These are phyloP conservation scores for Pelodytes ibericus DNA, from an alignment of 2,797 vertebrate genomes.

Conservation along the genomic window DNA sequence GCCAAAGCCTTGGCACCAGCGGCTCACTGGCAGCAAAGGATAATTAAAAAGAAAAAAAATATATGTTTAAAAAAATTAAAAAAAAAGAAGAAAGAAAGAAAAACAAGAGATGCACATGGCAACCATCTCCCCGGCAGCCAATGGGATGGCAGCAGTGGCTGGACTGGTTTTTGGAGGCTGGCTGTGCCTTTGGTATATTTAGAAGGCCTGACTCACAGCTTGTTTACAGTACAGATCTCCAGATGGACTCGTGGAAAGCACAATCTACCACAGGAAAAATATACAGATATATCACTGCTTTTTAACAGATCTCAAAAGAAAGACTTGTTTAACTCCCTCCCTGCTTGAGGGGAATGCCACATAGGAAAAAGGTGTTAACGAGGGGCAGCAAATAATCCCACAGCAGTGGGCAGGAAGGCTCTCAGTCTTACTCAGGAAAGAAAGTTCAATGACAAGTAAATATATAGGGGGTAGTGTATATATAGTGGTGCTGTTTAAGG, in stretches of 20 bases:
- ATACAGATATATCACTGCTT: conserved; percentile 55
- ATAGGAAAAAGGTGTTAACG: not conserved
- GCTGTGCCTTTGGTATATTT: conserved; percentile 53
- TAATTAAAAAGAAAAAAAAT: conserved; percentile 55
- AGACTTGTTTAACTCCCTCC: conserved; percentile 26
- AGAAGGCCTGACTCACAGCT: conserved; percentile 57
- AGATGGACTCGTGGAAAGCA: conserved; percentile 58
- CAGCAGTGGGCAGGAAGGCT: too few relatives aligned
- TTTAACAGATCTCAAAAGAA: conserved; percentile 30
- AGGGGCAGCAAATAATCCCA: too few relatives aligned
- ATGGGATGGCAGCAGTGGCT: conserved; percentile 40
- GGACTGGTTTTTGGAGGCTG: conserved; percentile 53
- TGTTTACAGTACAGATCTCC: conserved; percentile 58
- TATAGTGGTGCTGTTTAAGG: too few relatives aligned
- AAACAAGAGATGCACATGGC: conserved; percentile 46
- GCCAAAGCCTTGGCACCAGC: conserved; percentile 35
- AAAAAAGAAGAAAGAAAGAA: conserved; percentile 20
- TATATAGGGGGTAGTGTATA: too few relatives aligned
- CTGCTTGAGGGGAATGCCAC: not conserved
- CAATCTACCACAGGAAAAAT: conserved; percentile 53
- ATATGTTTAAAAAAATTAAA: conserved; percentile 12
- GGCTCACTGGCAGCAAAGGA: conserved; percentile 42
- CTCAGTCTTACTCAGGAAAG: too few relatives aligned
- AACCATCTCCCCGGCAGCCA: conserved; percentile 44
- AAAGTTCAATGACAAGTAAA: too few relatives aligned